Conservation (phyloP, 2,888 invertebrate genomes). For the Drosophila algonquin region DNA sequence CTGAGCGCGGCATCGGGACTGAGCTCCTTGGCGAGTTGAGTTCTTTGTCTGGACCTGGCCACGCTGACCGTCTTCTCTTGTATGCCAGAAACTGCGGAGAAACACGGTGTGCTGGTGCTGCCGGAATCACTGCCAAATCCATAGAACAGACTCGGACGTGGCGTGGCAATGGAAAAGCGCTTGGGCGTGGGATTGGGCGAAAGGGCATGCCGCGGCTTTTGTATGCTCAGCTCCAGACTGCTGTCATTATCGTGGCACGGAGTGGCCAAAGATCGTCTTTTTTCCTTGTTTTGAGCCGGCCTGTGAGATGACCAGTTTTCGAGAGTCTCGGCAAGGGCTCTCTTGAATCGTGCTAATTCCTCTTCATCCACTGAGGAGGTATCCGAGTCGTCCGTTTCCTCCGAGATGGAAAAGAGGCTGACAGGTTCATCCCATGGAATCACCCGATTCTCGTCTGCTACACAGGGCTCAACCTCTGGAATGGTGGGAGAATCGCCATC, state of each 20-base stretch:
- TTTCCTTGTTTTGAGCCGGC: not conserved
- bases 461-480: not conserved
- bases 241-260: not conserved
- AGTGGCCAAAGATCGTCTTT: not conserved
- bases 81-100: not conserved
- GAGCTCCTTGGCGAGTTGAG: not conserved
- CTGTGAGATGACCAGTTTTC: no score
- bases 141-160: not conserved
- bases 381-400: not conserved
- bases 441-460: not conserved
- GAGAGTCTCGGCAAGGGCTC: accelerated
- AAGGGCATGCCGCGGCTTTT: not conserved
- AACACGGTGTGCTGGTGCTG: not conserved
- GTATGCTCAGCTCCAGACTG: not conserved
- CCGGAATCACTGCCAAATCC: not conserved
- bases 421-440: no score
- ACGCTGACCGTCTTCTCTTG: no score
- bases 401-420: not conserved
- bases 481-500: not conserved
- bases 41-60: no score
- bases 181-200: not conserved
- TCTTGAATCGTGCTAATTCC: no score
- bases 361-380: not conserved
- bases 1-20: not conserved
- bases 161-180: not conserved